These are phyloP conservation scores for Apodemus agrarius DNA, from an alignment of 2,797 vertebrate species.

Conservation along the genomic window DNA sequence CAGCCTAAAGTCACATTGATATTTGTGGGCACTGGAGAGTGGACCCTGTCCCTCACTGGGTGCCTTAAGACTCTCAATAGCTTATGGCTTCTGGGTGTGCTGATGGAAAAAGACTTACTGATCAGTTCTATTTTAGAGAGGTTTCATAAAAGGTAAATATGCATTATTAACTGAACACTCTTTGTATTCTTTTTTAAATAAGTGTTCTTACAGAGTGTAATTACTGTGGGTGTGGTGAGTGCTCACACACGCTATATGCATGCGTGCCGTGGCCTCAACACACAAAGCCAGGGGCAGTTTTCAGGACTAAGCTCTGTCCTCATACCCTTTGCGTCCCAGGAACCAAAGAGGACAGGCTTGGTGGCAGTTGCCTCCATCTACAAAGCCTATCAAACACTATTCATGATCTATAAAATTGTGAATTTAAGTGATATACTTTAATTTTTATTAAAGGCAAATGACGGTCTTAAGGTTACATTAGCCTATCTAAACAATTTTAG, in stretches of 20 bases:
- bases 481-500: constrained; percentile 27
- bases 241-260: neutral
- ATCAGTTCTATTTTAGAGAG: neutral
- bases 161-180: neutral
- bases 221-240: neutral
- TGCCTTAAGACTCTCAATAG: neutral
- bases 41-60: neutral
- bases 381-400: constrained; percentile 11
- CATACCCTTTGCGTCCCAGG: neutral
- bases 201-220: neutral
- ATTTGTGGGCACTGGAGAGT: neutral
- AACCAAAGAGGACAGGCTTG: neutral
- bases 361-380: neutral
- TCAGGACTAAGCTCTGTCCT: neutral
- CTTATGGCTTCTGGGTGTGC: neutral
- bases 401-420: constrained; percentile 30
- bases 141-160: neutral
- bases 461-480: constrained; percentile 45
- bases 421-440: neutral
- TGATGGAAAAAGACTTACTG: neutral
- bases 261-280: neutral
- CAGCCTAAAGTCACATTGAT: neutral
- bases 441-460: constrained; percentile 47
- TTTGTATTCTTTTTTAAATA: neutral
- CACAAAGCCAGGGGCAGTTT: neutral